Percentiles rank a stretch among this genome's conserved stretches.
Evolutionary conservation across 2,888 invertebrate species (phyloP).

Genomic region (Drosophila anceps): DNA sequence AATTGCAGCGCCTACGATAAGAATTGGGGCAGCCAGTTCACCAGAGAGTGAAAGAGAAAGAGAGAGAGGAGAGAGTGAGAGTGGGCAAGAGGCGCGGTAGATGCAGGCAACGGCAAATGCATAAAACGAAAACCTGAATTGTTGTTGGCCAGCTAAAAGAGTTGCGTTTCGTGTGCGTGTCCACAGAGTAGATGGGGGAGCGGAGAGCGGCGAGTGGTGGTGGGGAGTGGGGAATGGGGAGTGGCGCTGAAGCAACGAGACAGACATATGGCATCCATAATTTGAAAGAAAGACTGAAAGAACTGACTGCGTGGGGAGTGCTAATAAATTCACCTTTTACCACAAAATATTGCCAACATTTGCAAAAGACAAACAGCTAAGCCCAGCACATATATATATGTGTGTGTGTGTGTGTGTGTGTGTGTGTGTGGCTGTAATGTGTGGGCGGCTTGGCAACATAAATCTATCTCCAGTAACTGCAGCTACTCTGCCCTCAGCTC

Average conservation of each 20-base stretch:
- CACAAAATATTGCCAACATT: slow-evolving; percentile 78
- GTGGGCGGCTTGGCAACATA: slow-evolving; percentile 58
- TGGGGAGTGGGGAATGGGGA: neutral
- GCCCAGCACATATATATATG: slow-evolving; percentile 1
- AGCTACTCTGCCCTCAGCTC: neutral
- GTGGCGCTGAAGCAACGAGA: neutral
- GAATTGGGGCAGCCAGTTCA: slow-evolving; percentile 24
- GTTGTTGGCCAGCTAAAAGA: slow-evolving; percentile 35
- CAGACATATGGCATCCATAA: slow-evolving; percentile 57
- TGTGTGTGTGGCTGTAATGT: slow-evolving; percentile 17
- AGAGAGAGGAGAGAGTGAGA: neutral
- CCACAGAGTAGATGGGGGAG: too few relatives aligned
- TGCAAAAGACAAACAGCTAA: slow-evolving; percentile 75
- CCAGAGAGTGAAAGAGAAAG: neutral
- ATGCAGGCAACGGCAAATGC: slow-evolving; percentile 10
- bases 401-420: neutral
- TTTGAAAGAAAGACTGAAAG: slow-evolving; percentile 47
- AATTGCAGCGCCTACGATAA: slow-evolving; percentile 70
- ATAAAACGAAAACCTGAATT: slow-evolving; percentile 17
- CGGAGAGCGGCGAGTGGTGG: neutral
- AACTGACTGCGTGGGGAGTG: slow-evolving; percentile 48
- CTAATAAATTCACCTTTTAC: slow-evolving; percentile 80
- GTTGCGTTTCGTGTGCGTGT: slow-evolving; percentile 18
- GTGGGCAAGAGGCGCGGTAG: neutral
- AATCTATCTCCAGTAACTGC: slow-evolving; percentile 54